Percentiles rank a stretch among this genome's conserved stretches.
Conservation (phyloP, 2,113 vertebrate genomes). For the Prochilodus magdalenae region DNA sequence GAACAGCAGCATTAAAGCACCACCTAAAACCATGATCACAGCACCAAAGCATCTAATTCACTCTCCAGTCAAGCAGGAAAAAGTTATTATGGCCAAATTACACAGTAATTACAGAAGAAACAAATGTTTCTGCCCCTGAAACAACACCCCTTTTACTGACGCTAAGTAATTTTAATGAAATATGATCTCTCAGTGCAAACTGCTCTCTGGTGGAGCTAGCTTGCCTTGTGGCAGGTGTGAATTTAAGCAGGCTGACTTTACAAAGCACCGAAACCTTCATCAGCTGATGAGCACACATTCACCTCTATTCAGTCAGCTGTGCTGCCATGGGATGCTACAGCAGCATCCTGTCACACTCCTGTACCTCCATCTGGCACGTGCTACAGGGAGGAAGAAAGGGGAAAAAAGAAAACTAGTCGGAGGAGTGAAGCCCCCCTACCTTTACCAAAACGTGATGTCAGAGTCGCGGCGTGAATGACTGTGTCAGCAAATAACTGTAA, state of each 20-base stretch:
- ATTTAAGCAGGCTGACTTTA: conserved; percentile 12
- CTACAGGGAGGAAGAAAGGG: not conserved
- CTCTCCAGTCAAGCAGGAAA: not conserved
- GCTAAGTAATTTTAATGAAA: not conserved
- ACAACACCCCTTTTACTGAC: not conserved
- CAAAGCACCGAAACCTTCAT: conserved; percentile 24
- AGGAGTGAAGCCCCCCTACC: not conserved
- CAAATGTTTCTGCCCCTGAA: not conserved
- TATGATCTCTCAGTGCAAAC: conserved; percentile 17
- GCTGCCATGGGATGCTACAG: not conserved
- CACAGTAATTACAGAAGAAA: not conserved
- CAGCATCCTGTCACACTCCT: conserved; percentile 25
- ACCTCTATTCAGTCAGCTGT: conserved; percentile 28
- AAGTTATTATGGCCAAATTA: not conserved
- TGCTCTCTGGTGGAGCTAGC: not conserved
- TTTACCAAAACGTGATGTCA: not conserved
- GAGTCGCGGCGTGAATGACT: conserved; percentile 12
- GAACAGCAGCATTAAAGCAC: not conserved
- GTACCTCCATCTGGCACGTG: conserved; percentile 31
- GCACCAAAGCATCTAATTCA: not conserved
- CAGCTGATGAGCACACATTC: conserved; percentile 42
- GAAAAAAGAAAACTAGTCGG: not conserved
- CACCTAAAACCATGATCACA: not conserved
- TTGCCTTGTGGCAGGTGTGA: not conserved
- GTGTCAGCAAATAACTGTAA: conserved; percentile 56